Conservation (phyloP, 37 sponge, comb jelly and placozoan species). For the Diacarnus erythraeanus region DNA sequence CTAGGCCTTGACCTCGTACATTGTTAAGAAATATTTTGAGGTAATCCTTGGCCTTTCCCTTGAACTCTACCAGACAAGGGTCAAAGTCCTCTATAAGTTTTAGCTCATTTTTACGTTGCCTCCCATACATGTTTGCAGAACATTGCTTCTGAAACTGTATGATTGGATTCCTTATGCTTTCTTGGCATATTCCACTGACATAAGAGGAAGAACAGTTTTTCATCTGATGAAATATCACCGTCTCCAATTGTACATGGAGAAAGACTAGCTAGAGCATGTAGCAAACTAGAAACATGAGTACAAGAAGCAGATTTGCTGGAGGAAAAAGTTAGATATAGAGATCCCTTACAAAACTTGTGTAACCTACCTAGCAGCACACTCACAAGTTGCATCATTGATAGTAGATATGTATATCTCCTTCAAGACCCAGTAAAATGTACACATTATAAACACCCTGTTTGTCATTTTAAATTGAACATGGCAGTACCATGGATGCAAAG, state of each 20-base stretch:
- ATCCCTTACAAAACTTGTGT: neutral
- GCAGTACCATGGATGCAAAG: conserved; percentile 44
- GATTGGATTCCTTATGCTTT: conserved; percentile 32
- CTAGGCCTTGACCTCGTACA: conserved; percentile 8
- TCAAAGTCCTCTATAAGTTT: conserved; percentile 34
- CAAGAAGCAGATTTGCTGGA: conserved; percentile 40
- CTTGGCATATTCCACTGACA: conserved; percentile 42
- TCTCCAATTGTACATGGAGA: neutral
- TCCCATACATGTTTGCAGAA: conserved; percentile 60
- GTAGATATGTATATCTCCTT: conserved; percentile 28
- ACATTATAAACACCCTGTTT: conserved; percentile 50
- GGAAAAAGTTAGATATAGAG: neutral
- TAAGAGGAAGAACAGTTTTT: conserved; percentile 13
- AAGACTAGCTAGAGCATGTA: conserved; percentile 37
- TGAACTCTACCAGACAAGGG: conserved; percentile 30
- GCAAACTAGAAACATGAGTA: conserved; percentile 49
- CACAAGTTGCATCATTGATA: conserved; percentile 52
- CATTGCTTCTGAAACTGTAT: conserved; percentile 22
- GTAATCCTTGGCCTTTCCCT: conserved; percentile 6
- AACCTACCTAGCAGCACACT: conserved; percentile 36
- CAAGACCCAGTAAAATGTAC: conserved; percentile 25
- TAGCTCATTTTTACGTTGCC: conserved; percentile 9
- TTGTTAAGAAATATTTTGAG: conserved; percentile 12
- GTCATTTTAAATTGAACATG: conserved; percentile 44
- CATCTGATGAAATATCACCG: neutral